These are phyloP conservation scores for Heliangelus exortis DNA, from an alignment of 2,797 vertebrate species.

Conservation along the genomic window DNA sequence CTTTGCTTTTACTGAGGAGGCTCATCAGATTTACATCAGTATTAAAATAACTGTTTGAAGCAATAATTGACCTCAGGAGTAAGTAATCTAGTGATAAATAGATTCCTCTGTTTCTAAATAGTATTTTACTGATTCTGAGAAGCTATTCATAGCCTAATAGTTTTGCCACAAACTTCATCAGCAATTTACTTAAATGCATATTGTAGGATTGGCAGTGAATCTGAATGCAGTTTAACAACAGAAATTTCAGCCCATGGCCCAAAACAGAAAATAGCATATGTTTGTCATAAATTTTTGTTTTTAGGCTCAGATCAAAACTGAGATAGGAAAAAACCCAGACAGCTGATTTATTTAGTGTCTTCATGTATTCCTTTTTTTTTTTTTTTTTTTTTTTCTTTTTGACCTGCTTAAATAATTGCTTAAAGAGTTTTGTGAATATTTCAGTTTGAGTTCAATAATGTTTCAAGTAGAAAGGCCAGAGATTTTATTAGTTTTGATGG, in stretches of 20 bases:
- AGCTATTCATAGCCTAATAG: conserved; percentile 30
- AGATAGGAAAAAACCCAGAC: background rate
- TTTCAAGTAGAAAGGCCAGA: conserved; percentile 10
- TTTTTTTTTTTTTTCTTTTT: background rate
- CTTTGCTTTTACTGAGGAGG: conserved; percentile 14
- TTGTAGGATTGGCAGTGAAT: conserved; percentile 21
- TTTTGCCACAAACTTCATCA: conserved; percentile 36
- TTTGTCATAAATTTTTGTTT: background rate
- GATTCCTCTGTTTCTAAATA: conserved; percentile 31
- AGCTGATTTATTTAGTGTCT: background rate
- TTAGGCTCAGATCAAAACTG: background rate
- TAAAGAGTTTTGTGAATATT: background rate
- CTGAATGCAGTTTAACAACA: background rate
- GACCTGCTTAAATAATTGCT: background rate
- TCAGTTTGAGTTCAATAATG: background rate
- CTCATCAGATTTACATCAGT: conserved; percentile 59
- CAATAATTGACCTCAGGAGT: conserved; percentile 58
- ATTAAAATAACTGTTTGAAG: conserved; percentile 53
- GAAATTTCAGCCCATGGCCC: background rate
- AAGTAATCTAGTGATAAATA: conserved; percentile 62
- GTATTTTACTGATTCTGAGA: conserved; percentile 15
- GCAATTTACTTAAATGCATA: conserved; percentile 40
- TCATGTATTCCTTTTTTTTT: background rate
- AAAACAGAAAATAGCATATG: background rate
- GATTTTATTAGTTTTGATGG: conserved; percentile 19